A percentile compares a stretch with the other conserved stretches of the same genome.
phyloP scores from a whole-genome alignment of 2,113 vertebrate genomes.

The Perca schrenkii region DNA sequence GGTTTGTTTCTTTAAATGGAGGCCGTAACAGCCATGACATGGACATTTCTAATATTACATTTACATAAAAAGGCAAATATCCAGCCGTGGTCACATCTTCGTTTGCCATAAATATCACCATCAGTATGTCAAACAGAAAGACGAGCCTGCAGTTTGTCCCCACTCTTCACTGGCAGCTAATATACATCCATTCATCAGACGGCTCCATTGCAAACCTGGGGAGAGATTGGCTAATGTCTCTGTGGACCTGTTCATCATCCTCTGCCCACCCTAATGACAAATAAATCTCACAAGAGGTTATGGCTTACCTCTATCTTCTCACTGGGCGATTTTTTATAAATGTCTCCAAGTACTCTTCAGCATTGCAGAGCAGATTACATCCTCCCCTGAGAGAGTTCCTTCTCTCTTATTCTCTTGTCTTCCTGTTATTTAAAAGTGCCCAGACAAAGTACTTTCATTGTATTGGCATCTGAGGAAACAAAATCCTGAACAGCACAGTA shows the following conservation, averaged over 20 bases:
- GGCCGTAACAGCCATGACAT: conserved; percentile 22
- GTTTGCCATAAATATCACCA: conserved; percentile 40
- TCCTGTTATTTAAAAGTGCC: conserved; percentile 27
- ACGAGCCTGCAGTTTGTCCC: conserved; percentile 37
- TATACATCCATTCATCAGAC: conserved; percentile 45
- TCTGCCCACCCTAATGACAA: conserved; percentile 49
- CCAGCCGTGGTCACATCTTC: conserved; percentile 28
- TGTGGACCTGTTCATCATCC: conserved; percentile 59
- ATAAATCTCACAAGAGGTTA: conserved; percentile 59
- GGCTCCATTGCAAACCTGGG: conserved; percentile 42
- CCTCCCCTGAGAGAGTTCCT: conserved; percentile 11
- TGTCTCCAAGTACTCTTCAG: conserved; percentile 54
- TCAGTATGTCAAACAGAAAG: conserved; percentile 61
- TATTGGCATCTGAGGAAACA: background rate
- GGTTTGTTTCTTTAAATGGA: too few relatives aligned
- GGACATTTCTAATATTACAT: conserved; percentile 62
- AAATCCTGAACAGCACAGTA: background rate
- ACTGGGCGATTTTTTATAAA: conserved; percentile 53
- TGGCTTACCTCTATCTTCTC: conserved; percentile 15
- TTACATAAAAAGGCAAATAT: conserved; percentile 35
- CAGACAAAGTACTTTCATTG: background rate
- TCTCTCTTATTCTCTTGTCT: conserved; percentile 3
- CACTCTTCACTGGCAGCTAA: background rate
- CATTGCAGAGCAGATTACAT: conserved; percentile 43
- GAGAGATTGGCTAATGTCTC: conserved; percentile 48